Evolutionary conservation across 2,888 invertebrate genomes (phyloP).

Genomic region (Lampropteryx suffumata): DNA sequence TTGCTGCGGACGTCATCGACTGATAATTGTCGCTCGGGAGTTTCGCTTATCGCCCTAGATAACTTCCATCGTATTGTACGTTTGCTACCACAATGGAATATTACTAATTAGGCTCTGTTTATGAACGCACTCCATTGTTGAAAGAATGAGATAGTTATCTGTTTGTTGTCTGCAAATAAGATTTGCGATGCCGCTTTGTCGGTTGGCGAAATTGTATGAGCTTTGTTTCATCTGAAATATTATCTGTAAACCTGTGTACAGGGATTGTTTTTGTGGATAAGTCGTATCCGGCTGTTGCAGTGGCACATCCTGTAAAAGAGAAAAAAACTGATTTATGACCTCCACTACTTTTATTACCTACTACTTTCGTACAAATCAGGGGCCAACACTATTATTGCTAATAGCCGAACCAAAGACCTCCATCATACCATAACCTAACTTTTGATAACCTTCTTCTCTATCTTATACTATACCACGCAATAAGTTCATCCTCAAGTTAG

Average conservation of each 20-base stretch:
- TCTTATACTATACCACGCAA: too few species aligned
- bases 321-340: too few species aligned
- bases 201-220: conserved; percentile 71
- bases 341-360: too few species aligned
- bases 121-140: conserved; percentile 79
- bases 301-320: neutral
- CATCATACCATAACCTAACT: too few species aligned
- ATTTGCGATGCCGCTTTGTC: conserved; percentile 80
- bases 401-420: too few species aligned
- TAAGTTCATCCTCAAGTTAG: too few species aligned
- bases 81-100: conserved; percentile 77
- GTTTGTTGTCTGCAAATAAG: conserved; percentile 78
- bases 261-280: conserved; percentile 57
- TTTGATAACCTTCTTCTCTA: too few species aligned
- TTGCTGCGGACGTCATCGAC: conserved; percentile 53
- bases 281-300: conserved; percentile 12
- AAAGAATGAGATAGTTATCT: conserved; percentile 81
- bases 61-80: conserved; percentile 79
- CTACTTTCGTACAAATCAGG: too few species aligned
- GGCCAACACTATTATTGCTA: too few species aligned
- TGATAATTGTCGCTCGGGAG: conserved; percentile 77
- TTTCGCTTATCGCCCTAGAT: conserved; percentile 78
- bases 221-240: conserved; percentile 75
- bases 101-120: conserved; percentile 82
- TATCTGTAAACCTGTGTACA: conserved; percentile 55